Evolutionary conservation across 92 coral and sea anemone species (phyloP), one percentile per base, ranked within the genome.

Genomic region (Chrysogorgia sp.): DNA sequence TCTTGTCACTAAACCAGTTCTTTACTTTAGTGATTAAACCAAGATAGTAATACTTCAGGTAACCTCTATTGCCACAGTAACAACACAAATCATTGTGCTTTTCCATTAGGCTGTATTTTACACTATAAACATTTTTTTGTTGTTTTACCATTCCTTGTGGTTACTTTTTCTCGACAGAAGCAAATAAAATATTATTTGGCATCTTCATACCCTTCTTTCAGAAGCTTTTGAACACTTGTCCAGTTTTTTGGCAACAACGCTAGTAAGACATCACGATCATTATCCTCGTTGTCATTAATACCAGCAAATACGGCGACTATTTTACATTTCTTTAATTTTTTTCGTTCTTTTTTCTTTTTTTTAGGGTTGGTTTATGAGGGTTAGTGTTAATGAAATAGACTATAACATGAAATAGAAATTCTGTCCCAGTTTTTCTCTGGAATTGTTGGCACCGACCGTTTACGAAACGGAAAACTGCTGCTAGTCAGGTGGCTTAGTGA

Each of bases 211-310:
- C 90, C 92, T 43, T 91, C 86, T 28, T 88, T 77, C 55, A 88
- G 67, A 24, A 91, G 90, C 10, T 58, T 40, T 64, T 91, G 91
- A 1, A 82, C 92, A 57, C 64, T 83, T 48, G 57, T 83, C 91
- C 97, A 91, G 75, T 79, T 40, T 55, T 71, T 88, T 6, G 92
- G 92, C 92, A 92, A 92, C 71, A 89, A 71, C 0, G 77, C 77
- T 14, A 28, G 32, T 37, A 92, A 67, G 45, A 89, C 81, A 29
- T 89, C 92, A 7, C 29, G 40, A 67, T 91, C 92, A 52, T 77
- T 32, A 23, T 52, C 75, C 56, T 66, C 49, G 35, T 35, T 61
- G 31, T 14, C 58, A 25, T 52, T 17, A 37, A 2, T 30, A 7
- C 75, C 75, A 33, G 41, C 83, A 32, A 77, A 57, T 45, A 68